Conservation (phyloP, 2,797 vertebrate species). For the Pristis pectinata region DNA sequence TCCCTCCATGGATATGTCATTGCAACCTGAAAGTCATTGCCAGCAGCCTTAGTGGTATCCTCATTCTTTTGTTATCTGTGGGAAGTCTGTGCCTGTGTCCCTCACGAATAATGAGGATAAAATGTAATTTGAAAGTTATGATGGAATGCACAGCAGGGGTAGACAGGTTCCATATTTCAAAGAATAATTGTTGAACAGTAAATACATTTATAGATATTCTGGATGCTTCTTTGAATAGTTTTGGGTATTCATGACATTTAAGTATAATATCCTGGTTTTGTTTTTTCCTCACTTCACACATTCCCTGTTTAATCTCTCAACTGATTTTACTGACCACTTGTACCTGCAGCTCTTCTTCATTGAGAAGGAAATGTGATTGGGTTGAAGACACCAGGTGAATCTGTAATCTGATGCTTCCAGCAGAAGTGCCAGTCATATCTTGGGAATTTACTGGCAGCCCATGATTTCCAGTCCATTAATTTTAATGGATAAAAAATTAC, state of each 20-base stretch:
- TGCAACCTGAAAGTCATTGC: no score
- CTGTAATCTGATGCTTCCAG: neutral
- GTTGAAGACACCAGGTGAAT: neutral
- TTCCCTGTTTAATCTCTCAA: neutral
- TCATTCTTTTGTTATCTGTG: no score
- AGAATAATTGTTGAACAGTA: neutral
- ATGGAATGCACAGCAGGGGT: neutral
- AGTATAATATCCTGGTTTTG: neutral
- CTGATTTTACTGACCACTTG: neutral
- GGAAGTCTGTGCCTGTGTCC: no score
- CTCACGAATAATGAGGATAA: no score
- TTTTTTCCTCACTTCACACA: neutral
- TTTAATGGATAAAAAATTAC: slow-evolving; percentile 26
- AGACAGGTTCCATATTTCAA: neutral
- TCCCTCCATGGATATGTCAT: no score
- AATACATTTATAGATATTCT: neutral
- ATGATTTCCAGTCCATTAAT: slow-evolving; percentile 27
- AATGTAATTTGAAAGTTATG: neutral
- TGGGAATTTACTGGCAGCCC: neutral
- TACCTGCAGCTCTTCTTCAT: neutral
- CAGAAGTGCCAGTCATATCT: neutral
- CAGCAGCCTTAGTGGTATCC: no score
- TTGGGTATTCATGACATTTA: neutral
- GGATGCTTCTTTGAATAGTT: neutral
- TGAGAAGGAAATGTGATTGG: neutral